A percentile compares a stretch with the other conserved stretches of the same genome.
Evolutionary conservation across 1,140 invertebrate species (phyloP).

Genomic region (Armadillidium nasatum): DNA sequence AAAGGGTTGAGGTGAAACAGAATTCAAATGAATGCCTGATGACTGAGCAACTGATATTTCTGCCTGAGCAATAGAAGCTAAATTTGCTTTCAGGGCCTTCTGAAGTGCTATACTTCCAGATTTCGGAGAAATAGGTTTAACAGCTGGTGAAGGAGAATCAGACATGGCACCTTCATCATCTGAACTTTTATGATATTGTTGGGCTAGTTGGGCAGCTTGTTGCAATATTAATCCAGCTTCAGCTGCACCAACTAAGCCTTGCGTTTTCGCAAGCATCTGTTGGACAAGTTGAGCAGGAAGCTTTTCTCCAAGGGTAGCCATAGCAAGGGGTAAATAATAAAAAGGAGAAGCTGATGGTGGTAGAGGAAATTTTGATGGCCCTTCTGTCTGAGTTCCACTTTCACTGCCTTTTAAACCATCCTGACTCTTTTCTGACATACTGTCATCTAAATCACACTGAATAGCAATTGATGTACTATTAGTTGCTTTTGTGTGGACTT

Average conservation of each 20-base stretch:
- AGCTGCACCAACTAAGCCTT: conserved; percentile 43
- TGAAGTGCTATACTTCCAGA: conserved; percentile 13
- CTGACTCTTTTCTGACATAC: conserved; percentile 24
- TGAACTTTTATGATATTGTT: conserved; percentile 41
- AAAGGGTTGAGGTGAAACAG: background rate
- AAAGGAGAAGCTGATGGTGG: conserved; percentile 44
- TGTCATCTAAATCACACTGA: conserved; percentile 55
- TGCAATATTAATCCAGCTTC: conserved; percentile 43
- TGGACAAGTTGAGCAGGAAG: conserved; percentile 43
- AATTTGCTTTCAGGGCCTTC: background rate
- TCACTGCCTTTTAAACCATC: conserved; percentile 34
- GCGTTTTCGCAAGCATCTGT: conserved; percentile 44
- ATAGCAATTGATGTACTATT: conserved; percentile 57
- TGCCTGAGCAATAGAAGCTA: conserved; percentile 1
- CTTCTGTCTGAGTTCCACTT: conserved; percentile 53
- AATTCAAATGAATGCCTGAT: background rate
- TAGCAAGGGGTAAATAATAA: conserved; percentile 44
- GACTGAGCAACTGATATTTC: conserved; percentile 9
- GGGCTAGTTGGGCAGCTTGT: conserved; percentile 41
- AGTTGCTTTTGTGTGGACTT: background rate
- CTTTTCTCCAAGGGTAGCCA: conserved; percentile 43
- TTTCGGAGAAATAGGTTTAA: conserved; percentile 34
- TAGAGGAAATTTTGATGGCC: conserved; percentile 42
- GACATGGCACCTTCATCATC: conserved; percentile 28
- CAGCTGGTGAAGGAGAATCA: conserved; percentile 30